These are phyloP conservation scores for Pogoniulus pusillus DNA, from an alignment of 2,797 vertebrate species.

Conservation along the genomic window DNA sequence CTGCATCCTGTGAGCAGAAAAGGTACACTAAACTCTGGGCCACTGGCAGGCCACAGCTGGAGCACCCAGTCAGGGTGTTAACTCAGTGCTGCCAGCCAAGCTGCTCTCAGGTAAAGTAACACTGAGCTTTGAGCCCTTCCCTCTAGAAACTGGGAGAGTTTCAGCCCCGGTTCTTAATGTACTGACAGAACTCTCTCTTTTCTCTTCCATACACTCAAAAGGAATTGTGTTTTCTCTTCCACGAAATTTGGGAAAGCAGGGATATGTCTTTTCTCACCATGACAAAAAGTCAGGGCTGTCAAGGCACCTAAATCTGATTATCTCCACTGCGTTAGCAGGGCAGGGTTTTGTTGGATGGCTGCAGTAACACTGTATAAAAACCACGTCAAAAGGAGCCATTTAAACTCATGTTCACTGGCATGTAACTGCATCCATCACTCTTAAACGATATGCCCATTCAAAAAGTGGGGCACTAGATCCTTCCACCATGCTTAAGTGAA, in stretches of 20 bases:
- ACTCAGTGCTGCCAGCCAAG: not conserved
- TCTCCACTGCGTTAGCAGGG: not conserved
- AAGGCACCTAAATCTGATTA: constrained; percentile 10
- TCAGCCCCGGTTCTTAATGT: no score
- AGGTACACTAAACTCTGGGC: not conserved
- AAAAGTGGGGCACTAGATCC: constrained; percentile 33
- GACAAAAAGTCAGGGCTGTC: not conserved
- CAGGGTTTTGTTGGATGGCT: constrained; percentile 8
- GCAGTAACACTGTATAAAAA: not conserved
- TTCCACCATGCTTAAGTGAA: not conserved
- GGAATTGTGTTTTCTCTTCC: constrained; percentile 1
- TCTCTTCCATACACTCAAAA: constrained; percentile 10
- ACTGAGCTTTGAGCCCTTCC: not conserved
- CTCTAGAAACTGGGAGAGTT: no score
- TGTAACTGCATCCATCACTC: not conserved
- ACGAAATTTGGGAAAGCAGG: constrained; percentile 15
- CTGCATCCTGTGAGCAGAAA: not conserved
- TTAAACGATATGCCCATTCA: constrained; percentile 38
- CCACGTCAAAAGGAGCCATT: not conserved
- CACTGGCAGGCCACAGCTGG: not conserved
- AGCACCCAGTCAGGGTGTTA: constrained; percentile 54
- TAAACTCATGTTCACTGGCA: constrained; percentile 11
- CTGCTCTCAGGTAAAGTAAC: not conserved
- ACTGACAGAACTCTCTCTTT: not conserved
- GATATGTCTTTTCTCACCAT: constrained; percentile 21